Base-by-base conservation (phyloP, 2,113 vertebrate species). In the Marcusenius ussheri region DNA sequence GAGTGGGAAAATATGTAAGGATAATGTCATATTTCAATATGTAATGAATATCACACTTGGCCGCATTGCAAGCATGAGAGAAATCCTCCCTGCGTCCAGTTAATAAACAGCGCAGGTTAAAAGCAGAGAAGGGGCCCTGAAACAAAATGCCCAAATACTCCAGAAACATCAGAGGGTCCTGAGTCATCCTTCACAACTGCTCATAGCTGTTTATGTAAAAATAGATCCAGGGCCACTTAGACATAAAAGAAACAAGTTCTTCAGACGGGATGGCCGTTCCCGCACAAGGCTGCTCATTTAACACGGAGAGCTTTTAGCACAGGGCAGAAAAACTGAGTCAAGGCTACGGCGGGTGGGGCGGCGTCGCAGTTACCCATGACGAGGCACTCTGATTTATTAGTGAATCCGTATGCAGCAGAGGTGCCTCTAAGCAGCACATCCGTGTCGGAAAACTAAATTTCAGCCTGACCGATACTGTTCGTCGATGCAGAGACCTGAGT, bases 301-400 rank as follows among this genome's bases (percentile, higher is more conserved):
- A 94, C 94, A 94, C 93, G 92, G 95, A 95, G 97, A 96, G 95
- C 95, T 96, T 97, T 97, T 96, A 97, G 94, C 94, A 90, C 92
- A 89, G 94, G 93, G 93, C 91, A 91, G 94, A 93, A 94, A 94
- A 94, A 95, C 93, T 91, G 93, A 95, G 94, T 92, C 95, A 94
- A 92, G 93, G 93, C 94, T 95, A 96, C 96, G 96, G 95, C 97
- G 96, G 95, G 94, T 93, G 91, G 91, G 95, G 94, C 94, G 97
- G 96, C 97, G 96, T 96, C 96, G 96, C 97, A 95, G 96, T 96
- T 96, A 97, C 94, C 92, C 93, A 93, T 95, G 95, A 94, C 95
- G 96, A 96, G 93, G 91, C 95, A 94, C 96, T 96, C 96, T 94
- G 96, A 97, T 97, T 96, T 96, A 97, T 98, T 96, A 96, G 96